Percentiles rank a stretch among this genome's conserved stretches.
Conservation (phyloP, 2,888 invertebrate species). For the Rutpela maculata region DNA sequence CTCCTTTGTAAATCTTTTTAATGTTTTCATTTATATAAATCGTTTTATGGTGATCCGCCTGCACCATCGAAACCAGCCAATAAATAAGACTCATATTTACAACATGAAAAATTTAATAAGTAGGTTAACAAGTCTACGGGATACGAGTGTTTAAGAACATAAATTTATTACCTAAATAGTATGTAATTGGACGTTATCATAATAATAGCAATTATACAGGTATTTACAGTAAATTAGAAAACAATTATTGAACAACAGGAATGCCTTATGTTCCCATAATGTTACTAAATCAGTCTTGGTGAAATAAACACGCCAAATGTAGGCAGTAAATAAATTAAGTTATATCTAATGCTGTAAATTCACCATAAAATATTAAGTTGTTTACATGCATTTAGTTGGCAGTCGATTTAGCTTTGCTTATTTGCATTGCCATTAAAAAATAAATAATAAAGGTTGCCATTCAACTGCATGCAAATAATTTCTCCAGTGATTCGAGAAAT, state of each 20-base stretch:
- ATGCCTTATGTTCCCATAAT: not conserved
- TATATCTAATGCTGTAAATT: slow-evolving; percentile 1
- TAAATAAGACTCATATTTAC: too few species aligned
- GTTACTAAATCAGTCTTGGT: slow-evolving; percentile 21
- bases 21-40: too few species aligned
- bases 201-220: not conserved
- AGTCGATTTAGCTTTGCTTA: slow-evolving; percentile 5
- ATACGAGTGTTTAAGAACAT: too few species aligned
- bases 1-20: too few species aligned
- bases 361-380: slow-evolving; percentile 15
- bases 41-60: too few species aligned
- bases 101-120: too few species aligned
- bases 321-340: slow-evolving; percentile 18
- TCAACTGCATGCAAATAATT: not conserved
- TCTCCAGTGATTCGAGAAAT: not conserved
- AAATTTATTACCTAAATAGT: not conserved
- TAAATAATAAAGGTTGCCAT: not conserved
- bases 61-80: too few species aligned
- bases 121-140: too few species aligned
- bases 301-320: slow-evolving; percentile 29
- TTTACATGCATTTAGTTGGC: slow-evolving; percentile 18
- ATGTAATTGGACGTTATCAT: not conserved
- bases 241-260: slow-evolving; percentile 18
- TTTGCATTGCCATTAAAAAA: slow-evolving; percentile 26
- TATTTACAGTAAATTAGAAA: slow-evolving; percentile 18